phyloP scores from a whole-genome alignment of 2,888 invertebrate genomes.

The Petrolisthes cinctipes region DNA sequence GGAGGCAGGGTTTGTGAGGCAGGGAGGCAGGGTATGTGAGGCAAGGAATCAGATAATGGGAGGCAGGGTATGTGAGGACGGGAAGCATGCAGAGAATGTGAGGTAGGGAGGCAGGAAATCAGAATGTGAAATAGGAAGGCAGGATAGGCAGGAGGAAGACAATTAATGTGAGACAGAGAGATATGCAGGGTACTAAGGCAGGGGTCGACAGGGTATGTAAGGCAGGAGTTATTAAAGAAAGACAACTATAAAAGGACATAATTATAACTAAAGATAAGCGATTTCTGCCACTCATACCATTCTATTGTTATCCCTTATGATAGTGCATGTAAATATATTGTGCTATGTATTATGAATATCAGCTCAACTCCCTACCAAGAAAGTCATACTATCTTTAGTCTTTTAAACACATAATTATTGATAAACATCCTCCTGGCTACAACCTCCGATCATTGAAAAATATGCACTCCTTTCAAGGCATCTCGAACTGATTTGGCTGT shows the following conservation, averaged over 20 bases:
- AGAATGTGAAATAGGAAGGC: conserved; percentile 28
- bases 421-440: too few relatives aligned
- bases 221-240: not conserved
- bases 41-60: conserved; percentile 9
- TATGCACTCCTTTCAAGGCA: too few relatives aligned
- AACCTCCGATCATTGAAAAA: too few relatives aligned
- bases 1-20: conserved; percentile 7
- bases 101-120: not conserved
- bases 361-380: too few relatives aligned
- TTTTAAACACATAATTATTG: too few relatives aligned
- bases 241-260: not conserved
- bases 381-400: too few relatives aligned
- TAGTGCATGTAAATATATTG: too few relatives aligned
- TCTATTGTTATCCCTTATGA: too few relatives aligned
- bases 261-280: not conserved
- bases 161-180: not conserved
- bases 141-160: not conserved
- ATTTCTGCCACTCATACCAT: too few relatives aligned
- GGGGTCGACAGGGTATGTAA: not conserved
- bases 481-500: too few relatives aligned
- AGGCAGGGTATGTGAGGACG: not conserved
- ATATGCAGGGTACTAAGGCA: not conserved
- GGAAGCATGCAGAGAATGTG: not conserved
- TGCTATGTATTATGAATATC: too few relatives aligned
- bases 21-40: not conserved